phyloP scores from a whole-genome alignment of 2,888 invertebrate genomes.

The Drosophila atroscutellata region DNA sequence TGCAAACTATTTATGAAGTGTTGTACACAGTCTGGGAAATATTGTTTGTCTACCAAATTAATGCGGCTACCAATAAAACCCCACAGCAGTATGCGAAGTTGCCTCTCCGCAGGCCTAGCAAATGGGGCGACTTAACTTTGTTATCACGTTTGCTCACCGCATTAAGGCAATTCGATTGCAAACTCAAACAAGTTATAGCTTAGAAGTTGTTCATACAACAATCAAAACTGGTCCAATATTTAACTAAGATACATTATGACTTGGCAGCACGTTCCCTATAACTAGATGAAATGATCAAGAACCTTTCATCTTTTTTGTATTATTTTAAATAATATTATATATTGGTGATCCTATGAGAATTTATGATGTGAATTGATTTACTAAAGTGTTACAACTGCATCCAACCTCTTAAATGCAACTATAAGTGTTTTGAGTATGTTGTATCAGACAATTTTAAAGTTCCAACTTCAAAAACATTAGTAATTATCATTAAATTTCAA shows the following conservation, averaged over 20 bases:
- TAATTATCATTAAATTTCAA: no score
- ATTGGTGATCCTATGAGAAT: no score
- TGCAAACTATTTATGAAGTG: slow-evolving; percentile 76
- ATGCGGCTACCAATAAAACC: slow-evolving; percentile 56
- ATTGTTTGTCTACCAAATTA: slow-evolving; percentile 72
- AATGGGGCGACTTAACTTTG: slow-evolving; percentile 18
- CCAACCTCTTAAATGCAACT: not conserved
- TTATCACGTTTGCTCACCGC: slow-evolving; percentile 16
- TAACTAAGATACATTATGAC: slow-evolving; percentile 4
- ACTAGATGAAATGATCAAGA: not conserved
- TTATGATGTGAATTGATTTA: not conserved
- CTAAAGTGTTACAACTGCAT: not conserved
- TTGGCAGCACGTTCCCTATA: not conserved
- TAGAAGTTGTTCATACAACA: not conserved
- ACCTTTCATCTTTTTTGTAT: not conserved
- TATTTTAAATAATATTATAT: not conserved
- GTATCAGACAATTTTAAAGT: not conserved
- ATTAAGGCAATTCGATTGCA: slow-evolving; percentile 7
- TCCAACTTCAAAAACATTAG: not conserved
- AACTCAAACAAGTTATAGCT: slow-evolving; percentile 9
- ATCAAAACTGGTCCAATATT: slow-evolving; percentile 7
- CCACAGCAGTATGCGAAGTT: slow-evolving; percentile 14
- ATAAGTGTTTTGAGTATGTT: not conserved
- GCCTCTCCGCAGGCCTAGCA: slow-evolving; percentile 1
- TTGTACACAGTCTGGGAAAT: slow-evolving; percentile 37